Base-by-base conservation (phyloP, 2,113 vertebrate species). In the Dolichotis patagonum region DNA sequence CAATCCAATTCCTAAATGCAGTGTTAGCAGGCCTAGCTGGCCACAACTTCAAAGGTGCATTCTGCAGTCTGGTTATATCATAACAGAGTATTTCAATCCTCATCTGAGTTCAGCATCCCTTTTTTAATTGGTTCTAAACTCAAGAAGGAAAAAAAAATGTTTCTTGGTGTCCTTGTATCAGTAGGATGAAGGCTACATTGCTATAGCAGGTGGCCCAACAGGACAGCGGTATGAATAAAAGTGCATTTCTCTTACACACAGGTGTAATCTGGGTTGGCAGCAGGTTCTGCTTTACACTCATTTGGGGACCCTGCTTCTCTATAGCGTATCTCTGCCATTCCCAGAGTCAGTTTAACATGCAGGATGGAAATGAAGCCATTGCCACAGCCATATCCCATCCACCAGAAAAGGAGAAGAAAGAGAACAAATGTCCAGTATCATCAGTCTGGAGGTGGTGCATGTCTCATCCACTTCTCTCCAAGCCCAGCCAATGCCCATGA, bases 341-440 rank as follows among this genome's bases (percentile, higher is more conserved):
- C 30, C 32, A 26, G 26, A 65, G 35, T 85, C 58, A 24, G 43
- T 24, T 16, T 49, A 71, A 22, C 41, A 63, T 0, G 46, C 38
- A 16, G 20, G 11, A 12, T 52, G 60, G 73, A 83, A 67, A 16
- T 41, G 26, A 28, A 5, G 1, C 80, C 52, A n/a, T 5, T 6
- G 24, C 46, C 49, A 56, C 6, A 28, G n/a, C 67, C 56, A 14
- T 12, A 62, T 19, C 30, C 63, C 49, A 90, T 54, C 41, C 35
- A 28, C 86, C 32, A 16, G 24, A 62, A 84, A 17, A 32, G 32
- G 4, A 84, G 32, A 65, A 24, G 73, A 63, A 26, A 62, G 9
- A 24, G 26, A 6, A 32, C 17, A 69, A 62, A 58, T 49, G 14
- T 9, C 28, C 30, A 24, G 1, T 3, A 20, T 12, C 8, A 0